These are phyloP conservation scores for Hydractinia symbiolongicarpus DNA, from an alignment of 30 jellyfish, hydroid and myxozoan genomes.

Conservation along the genomic window DNA sequence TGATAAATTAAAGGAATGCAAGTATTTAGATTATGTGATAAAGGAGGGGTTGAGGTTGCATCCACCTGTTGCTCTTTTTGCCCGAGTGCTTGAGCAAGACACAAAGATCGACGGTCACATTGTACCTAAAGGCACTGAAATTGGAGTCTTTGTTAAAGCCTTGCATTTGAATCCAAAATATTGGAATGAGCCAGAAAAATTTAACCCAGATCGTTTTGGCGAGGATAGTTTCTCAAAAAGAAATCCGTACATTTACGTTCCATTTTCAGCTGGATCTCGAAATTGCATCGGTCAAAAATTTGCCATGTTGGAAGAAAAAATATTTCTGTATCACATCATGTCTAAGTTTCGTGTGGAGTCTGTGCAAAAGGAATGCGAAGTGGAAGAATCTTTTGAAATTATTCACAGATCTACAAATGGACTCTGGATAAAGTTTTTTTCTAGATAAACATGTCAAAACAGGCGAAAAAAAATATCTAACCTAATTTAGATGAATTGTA, in stretches of 20 bases:
- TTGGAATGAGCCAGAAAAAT: conserved; percentile 65
- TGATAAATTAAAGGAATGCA: conserved; percentile 12
- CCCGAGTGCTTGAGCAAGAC: conserved; percentile 47
- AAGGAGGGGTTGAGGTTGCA: conserved; percentile 59
- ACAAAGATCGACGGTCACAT: conserved; percentile 36
- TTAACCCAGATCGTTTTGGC: conserved; percentile 75
- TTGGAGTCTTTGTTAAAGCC: conserved; percentile 45
- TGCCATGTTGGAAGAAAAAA: conserved; percentile 54
- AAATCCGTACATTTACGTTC: conserved; percentile 38
- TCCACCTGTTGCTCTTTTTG: conserved; percentile 62
- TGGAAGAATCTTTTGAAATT: conserved; percentile 16
- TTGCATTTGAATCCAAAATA: conserved; percentile 57
- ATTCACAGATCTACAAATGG: conserved; percentile 34
- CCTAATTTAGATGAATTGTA: too few relatives aligned
- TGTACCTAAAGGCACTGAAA: conserved; percentile 68
- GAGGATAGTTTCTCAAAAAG: conserved; percentile 46
- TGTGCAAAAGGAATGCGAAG: conserved; percentile 17
- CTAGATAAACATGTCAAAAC: neutral
- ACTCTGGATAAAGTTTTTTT: neutral
- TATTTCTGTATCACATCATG: conserved; percentile 14
- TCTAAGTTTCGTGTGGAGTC: conserved; percentile 12
- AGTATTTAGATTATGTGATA: conserved; percentile 54
- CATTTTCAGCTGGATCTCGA: conserved; percentile 91
- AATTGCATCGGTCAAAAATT: conserved; percentile 79
- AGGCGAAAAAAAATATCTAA: too few relatives aligned